Base-by-base conservation (phyloP, 2,888 invertebrate species). In the Oscheius onirici region DNA sequence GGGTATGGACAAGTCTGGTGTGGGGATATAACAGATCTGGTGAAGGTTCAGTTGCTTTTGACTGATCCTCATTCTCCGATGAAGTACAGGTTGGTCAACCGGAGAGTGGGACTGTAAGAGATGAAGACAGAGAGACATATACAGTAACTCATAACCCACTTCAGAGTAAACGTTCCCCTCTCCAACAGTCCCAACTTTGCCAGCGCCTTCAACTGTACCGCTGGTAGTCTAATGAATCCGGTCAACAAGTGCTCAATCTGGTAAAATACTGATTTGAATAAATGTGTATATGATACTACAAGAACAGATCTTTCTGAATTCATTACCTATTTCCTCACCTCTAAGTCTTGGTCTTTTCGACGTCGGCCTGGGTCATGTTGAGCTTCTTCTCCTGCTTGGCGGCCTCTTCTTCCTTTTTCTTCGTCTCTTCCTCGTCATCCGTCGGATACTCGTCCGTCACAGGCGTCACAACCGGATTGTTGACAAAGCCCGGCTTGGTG, bases 151-250 rank as follows among this genome's bases (percentile, higher is more conserved):
- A 22, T 26, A 8, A 57, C 11, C 22, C 57, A 57, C 52, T 73
- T 41, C 71, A 73, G 79, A 52, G 76, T 78, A 0, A 77, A 80
- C 57, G 74, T 76, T 10, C 78, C 78, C 2, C 69, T 78, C 11
- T 75, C 75, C 58, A 97, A 97, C 89, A 95, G 94, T 88, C 91
- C 88, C 13, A 95, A 96, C 87, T 96, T 90, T 89, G 92, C 96
- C 13, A 90, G 91, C 73, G 95, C 95, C 83, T 97, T 93, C 90
- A 91, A 92, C 74, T 97, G 97, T 88, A 93, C 93, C 0, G 88
- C 90, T 24, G 94, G 93, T 17, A 92, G 94, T 0, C 92, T 91
- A 13, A 96, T 97, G 96, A 95, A 96, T 89, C 95, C 96, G 10
- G 74, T 72, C 10, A 73, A 82, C 71, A 77, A 82, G 60, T 86